phyloP scores from a whole-genome alignment of 2,113 vertebrate genomes.

The Oxyura jamaicensis region DNA sequence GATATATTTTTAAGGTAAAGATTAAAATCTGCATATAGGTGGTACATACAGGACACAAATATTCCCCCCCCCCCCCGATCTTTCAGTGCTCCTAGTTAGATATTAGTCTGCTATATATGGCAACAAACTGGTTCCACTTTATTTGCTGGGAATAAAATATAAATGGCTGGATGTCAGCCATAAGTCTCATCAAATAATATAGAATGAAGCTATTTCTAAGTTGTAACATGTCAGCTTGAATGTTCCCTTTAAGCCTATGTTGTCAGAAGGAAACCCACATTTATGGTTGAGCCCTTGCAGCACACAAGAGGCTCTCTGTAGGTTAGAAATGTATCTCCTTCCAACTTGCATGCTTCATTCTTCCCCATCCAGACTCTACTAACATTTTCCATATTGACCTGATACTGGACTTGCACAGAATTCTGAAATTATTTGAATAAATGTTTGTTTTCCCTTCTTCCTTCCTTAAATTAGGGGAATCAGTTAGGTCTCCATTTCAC shows the following conservation, averaged over 20 bases:
- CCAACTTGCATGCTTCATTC: slow-evolving; percentile 17
- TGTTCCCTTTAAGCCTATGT: slow-evolving; percentile 62
- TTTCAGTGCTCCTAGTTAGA: neutral
- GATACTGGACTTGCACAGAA: neutral
- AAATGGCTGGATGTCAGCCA: slow-evolving; percentile 57
- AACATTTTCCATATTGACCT: slow-evolving; percentile 39
- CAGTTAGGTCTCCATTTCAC: neutral
- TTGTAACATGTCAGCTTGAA: slow-evolving; percentile 43
- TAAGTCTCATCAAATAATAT: slow-evolving; percentile 26
- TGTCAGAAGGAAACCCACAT: slow-evolving; percentile 69
- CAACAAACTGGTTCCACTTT: neutral
- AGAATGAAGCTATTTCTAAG: slow-evolving; percentile 51
- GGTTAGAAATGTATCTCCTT: slow-evolving; percentile 33
- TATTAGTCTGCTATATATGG: neutral
- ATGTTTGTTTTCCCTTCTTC: slow-evolving; percentile 39
- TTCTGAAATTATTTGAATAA: slow-evolving; percentile 28
- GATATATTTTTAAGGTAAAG: neutral
- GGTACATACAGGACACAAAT: neutral
- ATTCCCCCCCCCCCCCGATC: neutral
- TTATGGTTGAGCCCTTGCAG: slow-evolving; percentile 16
- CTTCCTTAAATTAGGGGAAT: neutral
- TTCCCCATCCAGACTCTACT: neutral
- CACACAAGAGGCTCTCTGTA: slow-evolving; percentile 65
- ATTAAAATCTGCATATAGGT: neutral
- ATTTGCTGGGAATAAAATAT: slow-evolving; percentile 32